Conservation (phyloP, 2,888 invertebrate genomes). For the Dicycla oo region DNA sequence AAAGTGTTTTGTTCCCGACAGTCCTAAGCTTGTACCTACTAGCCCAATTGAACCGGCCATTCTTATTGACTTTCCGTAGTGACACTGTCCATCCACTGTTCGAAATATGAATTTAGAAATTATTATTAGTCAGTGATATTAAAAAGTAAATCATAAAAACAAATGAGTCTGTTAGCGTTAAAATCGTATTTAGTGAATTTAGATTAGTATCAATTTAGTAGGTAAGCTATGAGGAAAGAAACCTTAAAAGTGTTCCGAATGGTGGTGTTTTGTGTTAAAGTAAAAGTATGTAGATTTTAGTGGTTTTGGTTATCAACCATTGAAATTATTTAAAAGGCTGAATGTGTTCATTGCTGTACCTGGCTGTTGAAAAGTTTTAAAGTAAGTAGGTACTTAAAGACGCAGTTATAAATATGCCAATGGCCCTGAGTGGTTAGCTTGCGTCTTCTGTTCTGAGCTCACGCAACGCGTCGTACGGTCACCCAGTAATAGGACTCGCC, state of each 20-base stretch:
- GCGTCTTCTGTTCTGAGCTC: too few species aligned
- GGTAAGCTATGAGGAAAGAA: conserved; percentile 17
- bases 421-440: too few species aligned
- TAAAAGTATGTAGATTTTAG: not conserved
- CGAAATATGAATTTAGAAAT: conserved; percentile 34
- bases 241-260: conserved; percentile 37
- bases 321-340: conserved; percentile 1
- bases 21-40: conserved; percentile 37
- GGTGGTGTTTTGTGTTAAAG: conserved; percentile 7
- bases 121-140: conserved; percentile 12
- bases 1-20: conserved; percentile 47
- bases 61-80: conserved; percentile 54
- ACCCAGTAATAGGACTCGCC: too few species aligned
- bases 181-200: conserved; percentile 2
- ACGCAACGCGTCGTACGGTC: too few species aligned
- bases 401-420: too few species aligned
- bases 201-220: conserved; percentile 11
- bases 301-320: conserved; percentile 5
- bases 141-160: not conserved
- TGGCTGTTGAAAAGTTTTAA: not conserved
- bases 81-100: conserved; percentile 30
- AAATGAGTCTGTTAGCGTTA: not conserved
- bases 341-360: conserved; percentile 10
- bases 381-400: not conserved
- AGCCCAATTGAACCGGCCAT: conserved; percentile 58